Evolutionary conservation across 2,113 vertebrate species (phyloP), one percentile per base, ranked within the genome.

Genomic region (Syrmaticus mikado): DNA sequence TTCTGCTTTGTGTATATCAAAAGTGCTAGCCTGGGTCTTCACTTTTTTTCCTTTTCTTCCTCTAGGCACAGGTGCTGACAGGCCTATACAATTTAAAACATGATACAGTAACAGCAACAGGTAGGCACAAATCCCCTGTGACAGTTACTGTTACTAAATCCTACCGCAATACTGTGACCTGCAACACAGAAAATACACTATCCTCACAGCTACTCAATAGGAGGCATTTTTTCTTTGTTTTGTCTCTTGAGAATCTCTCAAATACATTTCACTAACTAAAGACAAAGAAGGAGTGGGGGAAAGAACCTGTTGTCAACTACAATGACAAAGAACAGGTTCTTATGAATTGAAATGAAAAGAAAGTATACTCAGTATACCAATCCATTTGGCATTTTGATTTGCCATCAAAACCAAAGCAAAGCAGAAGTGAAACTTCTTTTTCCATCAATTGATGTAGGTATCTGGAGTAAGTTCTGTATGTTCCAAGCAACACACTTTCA

Each of bases 1-100:
- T 94, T 99, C 99, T 16, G 99, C 99, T 97, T 99, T 99, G 95
- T 99, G 99, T 95, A 99, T 99, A 97, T 99, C 99, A 92, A 99
- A 99, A 52, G 99, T 98, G 94, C 99, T 99, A 24, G 99, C 98
- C 55, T 99, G 99, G 43, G 97, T 99, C 97, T 99, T 99, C 94
- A 99, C 98, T 97, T 99, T 99, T 97, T 99, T 99, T 14, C 99
- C 99, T 97, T 99, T 99, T 79, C 99, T 98, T 79, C 99, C 99
- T 57, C 99, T 98, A 22, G 99, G 99, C 36, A 99, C 99, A 28
- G 99, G 99, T n/a, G 99, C 99, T 73, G 99, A 99, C 43, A 99
- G 97, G 36, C 99, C 99, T 99, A 28, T 4, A 27, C 16, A 93
- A 96, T 90, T 43, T 28, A 96, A 92, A 89, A 97, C 6, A 79